Conservation (phyloP, 2,888 invertebrate species). For the Conops quadrifasciatus region DNA sequence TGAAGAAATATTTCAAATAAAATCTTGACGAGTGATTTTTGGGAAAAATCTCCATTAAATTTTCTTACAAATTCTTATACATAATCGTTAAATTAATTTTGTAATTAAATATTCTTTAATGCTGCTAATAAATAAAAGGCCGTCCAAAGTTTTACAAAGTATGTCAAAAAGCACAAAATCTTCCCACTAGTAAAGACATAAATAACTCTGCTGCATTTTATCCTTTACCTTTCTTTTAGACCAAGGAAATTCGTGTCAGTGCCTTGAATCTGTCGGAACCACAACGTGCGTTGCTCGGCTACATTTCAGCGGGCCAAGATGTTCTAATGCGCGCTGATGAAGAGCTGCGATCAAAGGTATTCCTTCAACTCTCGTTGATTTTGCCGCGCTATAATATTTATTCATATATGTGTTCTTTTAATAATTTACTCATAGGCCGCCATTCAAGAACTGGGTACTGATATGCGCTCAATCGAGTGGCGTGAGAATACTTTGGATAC, state of each 20-base stretch:
- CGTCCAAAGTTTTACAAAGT: conserved; percentile 54
- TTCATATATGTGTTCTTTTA: background rate
- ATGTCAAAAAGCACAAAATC: conserved; percentile 42
- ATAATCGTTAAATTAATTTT: conserved; percentile 3
- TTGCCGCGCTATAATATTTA: background rate
- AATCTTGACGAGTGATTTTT: conserved; percentile 1
- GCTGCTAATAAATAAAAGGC: conserved; percentile 43
- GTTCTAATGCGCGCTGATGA: conserved; percentile 87
- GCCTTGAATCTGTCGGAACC: conserved; percentile 85
- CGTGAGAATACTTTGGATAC: conserved; percentile 93
- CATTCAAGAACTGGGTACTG: conserved; percentile 81
- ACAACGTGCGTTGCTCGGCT: conserved; percentile 90
- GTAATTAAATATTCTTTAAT: conserved; percentile 32
- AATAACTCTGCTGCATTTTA: background rate
- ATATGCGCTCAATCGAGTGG: conserved; percentile 90
- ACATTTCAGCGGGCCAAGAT: conserved; percentile 88
- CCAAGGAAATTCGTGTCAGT: conserved; percentile 74
- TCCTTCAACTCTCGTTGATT: background rate
- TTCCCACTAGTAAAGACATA: background rate
- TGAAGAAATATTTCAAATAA: background rate
- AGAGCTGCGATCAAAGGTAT: conserved; percentile 71
- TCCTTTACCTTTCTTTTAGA: conserved; percentile 48
- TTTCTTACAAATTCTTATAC: conserved; percentile 11
- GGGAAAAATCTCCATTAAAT: conserved; percentile 1
- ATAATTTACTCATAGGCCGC: conserved; percentile 53